Conservation (phyloP, 1,140 invertebrate species). For the Saccostrea cuccullata region DNA sequence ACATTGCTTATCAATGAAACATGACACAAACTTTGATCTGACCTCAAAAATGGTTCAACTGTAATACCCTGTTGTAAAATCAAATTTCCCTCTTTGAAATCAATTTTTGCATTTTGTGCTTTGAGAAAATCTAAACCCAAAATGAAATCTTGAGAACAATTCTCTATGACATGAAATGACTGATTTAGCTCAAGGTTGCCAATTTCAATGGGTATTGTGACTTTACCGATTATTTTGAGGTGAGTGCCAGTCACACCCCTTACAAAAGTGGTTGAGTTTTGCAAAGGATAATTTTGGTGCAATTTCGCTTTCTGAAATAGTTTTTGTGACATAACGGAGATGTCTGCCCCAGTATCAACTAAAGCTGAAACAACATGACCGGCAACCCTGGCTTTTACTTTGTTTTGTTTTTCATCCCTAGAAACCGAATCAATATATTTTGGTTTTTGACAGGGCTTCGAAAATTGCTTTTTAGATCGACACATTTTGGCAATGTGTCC, state of each 20-base stretch:
- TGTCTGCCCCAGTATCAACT: slow-evolving; percentile 8
- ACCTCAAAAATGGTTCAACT: too few species aligned
- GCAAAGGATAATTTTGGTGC: background rate
- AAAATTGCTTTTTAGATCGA: background rate
- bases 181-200: background rate
- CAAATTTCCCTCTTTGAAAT: too few species aligned
- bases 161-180: background rate
- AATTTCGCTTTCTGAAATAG: background rate
- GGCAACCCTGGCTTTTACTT: background rate
- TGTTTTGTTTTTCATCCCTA: background rate
- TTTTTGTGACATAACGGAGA: background rate
- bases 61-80: too few species aligned
- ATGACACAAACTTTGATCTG: too few species aligned
- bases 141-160: too few species aligned
- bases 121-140: background rate
- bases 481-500: slow-evolving; percentile 14
- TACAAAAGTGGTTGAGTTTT: background rate
- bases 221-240: background rate
- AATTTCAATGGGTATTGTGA: slow-evolving; percentile 9
- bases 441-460: background rate
- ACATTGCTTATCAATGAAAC: too few species aligned
- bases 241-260: slow-evolving; percentile 20
- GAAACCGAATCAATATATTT: background rate
- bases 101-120: background rate
- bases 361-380: background rate